Percentiles rank a stretch among this genome's conserved stretches.
These are phyloP conservation scores for Apamea monoglypha DNA, from an alignment of 2,888 invertebrate genomes.

Conservation along the genomic window DNA sequence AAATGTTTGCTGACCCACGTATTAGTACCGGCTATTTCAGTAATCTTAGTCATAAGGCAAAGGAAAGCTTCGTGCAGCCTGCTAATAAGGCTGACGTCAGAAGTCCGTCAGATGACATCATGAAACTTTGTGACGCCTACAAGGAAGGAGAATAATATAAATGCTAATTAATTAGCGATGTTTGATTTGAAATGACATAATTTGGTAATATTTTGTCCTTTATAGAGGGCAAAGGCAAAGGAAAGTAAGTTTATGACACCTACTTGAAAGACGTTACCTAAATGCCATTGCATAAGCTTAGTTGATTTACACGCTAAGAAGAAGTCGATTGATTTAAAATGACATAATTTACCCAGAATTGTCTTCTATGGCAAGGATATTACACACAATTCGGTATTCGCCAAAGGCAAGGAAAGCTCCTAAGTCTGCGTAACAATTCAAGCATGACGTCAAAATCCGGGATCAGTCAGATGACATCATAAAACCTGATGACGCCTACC, in stretches of 20 bases:
- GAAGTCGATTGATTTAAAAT: neutral
- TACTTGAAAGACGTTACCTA: neutral
- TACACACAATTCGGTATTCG: neutral
- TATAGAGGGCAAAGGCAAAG: neutral
- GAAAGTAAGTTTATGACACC: neutral
- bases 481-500: constrained; percentile 25
- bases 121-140: constrained; percentile 33
- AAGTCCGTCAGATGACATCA: constrained; percentile 42
- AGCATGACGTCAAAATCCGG: constrained; percentile 39
- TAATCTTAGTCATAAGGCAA: constrained; percentile 37
- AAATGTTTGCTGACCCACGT: constrained; percentile 25
- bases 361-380: neutral
- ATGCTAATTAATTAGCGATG: constrained; percentile 9
- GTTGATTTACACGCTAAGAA: too few relatives aligned
- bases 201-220: constrained; percentile 2
- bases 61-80: constrained; percentile 44
- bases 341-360: neutral
- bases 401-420: constrained; percentile 9
- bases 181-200: constrained; percentile 8
- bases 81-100: constrained; percentile 44
- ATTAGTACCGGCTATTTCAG: constrained; percentile 38
- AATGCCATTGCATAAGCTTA: neutral
- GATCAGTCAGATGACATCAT: constrained; percentile 52
- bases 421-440: neutral
- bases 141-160: constrained; percentile 32